These are phyloP conservation scores for Exephanes ischioxanthus DNA, from an alignment of 2,888 invertebrate species.

Conservation along the genomic window DNA sequence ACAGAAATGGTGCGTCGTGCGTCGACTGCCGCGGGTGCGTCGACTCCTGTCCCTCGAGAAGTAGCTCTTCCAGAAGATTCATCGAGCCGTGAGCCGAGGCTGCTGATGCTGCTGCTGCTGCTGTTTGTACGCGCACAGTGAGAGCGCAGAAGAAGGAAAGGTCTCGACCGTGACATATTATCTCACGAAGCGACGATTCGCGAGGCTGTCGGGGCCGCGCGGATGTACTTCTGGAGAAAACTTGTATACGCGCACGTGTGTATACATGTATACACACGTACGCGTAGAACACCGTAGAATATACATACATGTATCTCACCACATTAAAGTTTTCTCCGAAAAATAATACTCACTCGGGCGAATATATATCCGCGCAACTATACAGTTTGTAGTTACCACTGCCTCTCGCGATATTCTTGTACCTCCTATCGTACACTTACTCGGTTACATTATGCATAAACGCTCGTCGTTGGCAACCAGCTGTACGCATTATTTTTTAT, in stretches of 20 bases:
- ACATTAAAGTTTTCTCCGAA: slow-evolving; percentile 32
- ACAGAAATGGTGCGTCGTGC: neutral
- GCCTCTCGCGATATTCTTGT: slow-evolving; percentile 14
- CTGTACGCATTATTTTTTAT: slow-evolving; percentile 39
- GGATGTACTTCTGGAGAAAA: slow-evolving; percentile 58
- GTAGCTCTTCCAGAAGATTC: slow-evolving; percentile 9
- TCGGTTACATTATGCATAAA: slow-evolving; percentile 33
- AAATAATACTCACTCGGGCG: slow-evolving; percentile 32
- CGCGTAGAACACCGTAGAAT: neutral
- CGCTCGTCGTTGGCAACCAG: slow-evolving; percentile 2
- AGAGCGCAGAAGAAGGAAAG: slow-evolving; percentile 60
- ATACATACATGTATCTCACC: neutral
- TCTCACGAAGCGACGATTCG: slow-evolving; percentile 59
- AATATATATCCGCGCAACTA: slow-evolving; percentile 16
- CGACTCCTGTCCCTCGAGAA: neutral
- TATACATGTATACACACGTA: slow-evolving; percentile 26
- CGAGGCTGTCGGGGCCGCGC: slow-evolving; percentile 35
- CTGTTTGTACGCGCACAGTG: neutral
- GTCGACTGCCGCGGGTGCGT: slow-evolving; percentile 9
- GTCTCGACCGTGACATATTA: slow-evolving; percentile 73
- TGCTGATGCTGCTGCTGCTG: neutral
- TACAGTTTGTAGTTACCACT: neutral
- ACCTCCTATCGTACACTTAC: neutral
- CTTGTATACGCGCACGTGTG: neutral
- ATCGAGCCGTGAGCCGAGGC: neutral